These are phyloP conservation scores for Metacarcinus magister DNA, from an alignment of 2,888 invertebrate species.

Conservation along the genomic window DNA sequence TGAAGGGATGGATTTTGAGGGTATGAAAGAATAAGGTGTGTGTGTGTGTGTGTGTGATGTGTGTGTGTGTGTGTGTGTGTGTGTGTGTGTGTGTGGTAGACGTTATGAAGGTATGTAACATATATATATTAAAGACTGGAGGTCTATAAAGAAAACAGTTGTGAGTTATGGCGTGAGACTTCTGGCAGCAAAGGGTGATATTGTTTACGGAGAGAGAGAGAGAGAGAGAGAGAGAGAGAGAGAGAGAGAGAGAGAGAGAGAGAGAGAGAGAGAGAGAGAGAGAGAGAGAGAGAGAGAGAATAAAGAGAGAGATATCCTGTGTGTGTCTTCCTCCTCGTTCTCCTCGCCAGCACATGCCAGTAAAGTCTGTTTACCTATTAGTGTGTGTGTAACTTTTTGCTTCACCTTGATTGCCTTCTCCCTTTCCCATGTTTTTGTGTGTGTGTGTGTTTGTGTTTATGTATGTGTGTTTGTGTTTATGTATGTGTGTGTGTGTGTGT, in stretches of 20 bases:
- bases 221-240: constrained; percentile 64
- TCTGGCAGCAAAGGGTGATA: neutral
- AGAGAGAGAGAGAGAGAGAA: neutral
- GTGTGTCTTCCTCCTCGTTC: neutral
- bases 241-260: constrained; percentile 61
- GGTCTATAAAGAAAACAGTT: neutral
- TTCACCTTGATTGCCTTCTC: neutral
- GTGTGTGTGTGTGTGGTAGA: too few relatives aligned
- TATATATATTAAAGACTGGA: neutral
- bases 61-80: too few relatives aligned
- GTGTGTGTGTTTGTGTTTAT: too few relatives aligned
- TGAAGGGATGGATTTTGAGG: neutral
- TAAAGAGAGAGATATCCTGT: neutral
- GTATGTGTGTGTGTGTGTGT: neutral
- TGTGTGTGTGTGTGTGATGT: too few relatives aligned
- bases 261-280: constrained; percentile 17
- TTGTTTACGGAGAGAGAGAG: constrained; percentile 20
- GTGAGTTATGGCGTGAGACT: neutral
- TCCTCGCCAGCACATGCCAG: too few relatives aligned
- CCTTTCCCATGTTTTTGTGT: neutral
- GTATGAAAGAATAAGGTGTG: too few relatives aligned
- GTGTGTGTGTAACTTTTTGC: neutral
- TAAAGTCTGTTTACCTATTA: too few relatives aligned
- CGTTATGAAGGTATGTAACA: too few relatives aligned
- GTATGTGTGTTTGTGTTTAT: too few relatives aligned